These are phyloP conservation scores for Erebia ligea DNA, from an alignment of 2,888 invertebrate species.

Conservation along the genomic window DNA sequence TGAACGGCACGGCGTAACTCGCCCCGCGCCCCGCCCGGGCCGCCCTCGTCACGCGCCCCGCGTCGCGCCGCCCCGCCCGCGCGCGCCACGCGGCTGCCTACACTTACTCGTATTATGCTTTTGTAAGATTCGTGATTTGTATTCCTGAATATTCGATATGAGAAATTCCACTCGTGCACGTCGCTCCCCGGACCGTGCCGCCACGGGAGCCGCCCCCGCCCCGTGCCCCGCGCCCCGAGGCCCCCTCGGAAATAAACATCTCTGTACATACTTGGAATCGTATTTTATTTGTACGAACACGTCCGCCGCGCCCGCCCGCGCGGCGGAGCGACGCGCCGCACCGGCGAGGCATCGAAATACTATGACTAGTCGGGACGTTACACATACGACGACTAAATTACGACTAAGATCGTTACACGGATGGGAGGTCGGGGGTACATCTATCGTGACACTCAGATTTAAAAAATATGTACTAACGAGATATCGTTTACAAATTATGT, in stretches of 20 bases:
- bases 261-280: slow-evolving; percentile 81
- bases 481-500: slow-evolving; percentile 45
- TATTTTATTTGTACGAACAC: slow-evolving; percentile 65
- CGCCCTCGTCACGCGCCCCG: slow-evolving; percentile 21
- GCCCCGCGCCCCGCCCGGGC: slow-evolving; percentile 40
- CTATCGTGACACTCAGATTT: slow-evolving; percentile 58
- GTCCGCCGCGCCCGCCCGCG: slow-evolving; percentile 44
- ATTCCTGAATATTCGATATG: slow-evolving; percentile 80
- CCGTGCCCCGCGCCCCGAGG: not conserved
- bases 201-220: slow-evolving; percentile 48
- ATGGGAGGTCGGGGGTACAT: slow-evolving; percentile 54
- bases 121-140: slow-evolving; percentile 82
- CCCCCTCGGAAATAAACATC: slow-evolving; percentile 75
- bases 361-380: slow-evolving; percentile 33
- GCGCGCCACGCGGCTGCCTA: slow-evolving; percentile 46
- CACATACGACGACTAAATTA: slow-evolving; percentile 33
- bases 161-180: slow-evolving; percentile 72
- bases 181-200: slow-evolving; percentile 69
- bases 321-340: slow-evolving; percentile 41
- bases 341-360: slow-evolving; percentile 22
- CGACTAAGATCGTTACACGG: slow-evolving; percentile 34
- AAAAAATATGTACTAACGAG: slow-evolving; percentile 56
- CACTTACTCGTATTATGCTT: slow-evolving; percentile 80
- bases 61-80: slow-evolving; percentile 37
- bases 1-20: slow-evolving; percentile 85